Evolutionary conservation across 2,113 vertebrate species (phyloP), one percentile per base, ranked within the genome.

Genomic region (Acinonyx jubatus): DNA sequence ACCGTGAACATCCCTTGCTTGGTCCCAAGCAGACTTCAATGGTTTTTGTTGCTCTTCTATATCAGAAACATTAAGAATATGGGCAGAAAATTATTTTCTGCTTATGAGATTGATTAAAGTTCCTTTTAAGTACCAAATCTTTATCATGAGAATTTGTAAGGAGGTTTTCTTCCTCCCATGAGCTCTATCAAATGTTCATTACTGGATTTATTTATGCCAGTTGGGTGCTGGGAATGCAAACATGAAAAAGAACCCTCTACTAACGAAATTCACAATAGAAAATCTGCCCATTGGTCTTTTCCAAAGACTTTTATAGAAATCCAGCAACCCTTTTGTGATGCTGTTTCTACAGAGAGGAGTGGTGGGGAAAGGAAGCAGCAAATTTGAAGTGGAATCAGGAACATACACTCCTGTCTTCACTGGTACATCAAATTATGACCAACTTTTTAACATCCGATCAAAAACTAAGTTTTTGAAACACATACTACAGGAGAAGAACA

Each of bases 91-190:
- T 68, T 21, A 93, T 6, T 79, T 93, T 88, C 25, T 91, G 8
- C 55, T 88, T 79, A 50, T 36, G 36, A 50, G 86, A 85, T 11
- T 89, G 27, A 81, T 63, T 80, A 16, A 81, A 68, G 33, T 74
- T 66, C 5, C 27, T 90, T 79, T 52, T 74, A 91, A 90, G 76
- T 27, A 83, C 13, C 50, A 96, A 65, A 78, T 71, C 57, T 93
- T 80, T 90, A 66, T 52, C 69, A 87, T n/a, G 48, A 84, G n/a
- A 89, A 81, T 71, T 85, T 90, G 36, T 18, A 96, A 97, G 41
- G n/a, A 89, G 81, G 29, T 36, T 68, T 61, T 7, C 14, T 74
- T 16, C 31, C 4, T 61, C 31, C 68, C n/a, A 80, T 78, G 92
- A 25, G 41, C n/a, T 87, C 52, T 65, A 33, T 27, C 68, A 82